Percentiles rank a stretch among this genome's conserved stretches.
These are phyloP conservation scores for Podilymbus podiceps DNA, from an alignment of 2,113 vertebrate genomes.

Conservation along the genomic window DNA sequence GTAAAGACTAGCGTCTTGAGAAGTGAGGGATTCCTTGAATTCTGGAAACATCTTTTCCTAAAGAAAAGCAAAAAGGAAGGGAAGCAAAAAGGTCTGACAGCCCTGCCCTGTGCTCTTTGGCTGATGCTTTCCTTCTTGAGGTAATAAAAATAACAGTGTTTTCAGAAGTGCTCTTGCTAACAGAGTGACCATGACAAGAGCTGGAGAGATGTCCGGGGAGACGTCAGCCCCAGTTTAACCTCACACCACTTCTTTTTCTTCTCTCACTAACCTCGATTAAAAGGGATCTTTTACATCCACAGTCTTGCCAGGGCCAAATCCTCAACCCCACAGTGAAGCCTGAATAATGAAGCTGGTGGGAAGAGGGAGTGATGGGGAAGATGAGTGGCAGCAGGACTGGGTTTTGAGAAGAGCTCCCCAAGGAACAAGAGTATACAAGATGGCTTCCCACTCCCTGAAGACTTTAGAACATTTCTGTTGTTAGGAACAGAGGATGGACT, in stretches of 20 bases:
- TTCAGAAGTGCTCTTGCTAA: neutral
- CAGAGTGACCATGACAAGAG: neutral
- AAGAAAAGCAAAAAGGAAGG: too few species aligned
- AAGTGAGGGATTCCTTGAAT: neutral
- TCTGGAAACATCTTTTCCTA: neutral
- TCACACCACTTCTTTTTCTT: neutral
- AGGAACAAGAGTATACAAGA: neutral
- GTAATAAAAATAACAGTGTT: neutral
- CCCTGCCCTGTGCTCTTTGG: neutral
- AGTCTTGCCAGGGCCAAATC: neutral
- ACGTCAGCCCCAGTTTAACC: neutral
- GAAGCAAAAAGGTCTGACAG: neutral
- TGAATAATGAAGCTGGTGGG: neutral
- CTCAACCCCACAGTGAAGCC: neutral
- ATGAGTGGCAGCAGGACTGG: neutral
- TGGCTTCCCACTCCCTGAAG: neutral
- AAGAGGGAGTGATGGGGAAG: neutral
- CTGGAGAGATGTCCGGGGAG: neutral
- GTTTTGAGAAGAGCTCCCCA: neutral
- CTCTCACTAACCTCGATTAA: neutral
- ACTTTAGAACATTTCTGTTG: neutral
- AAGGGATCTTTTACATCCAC: neutral
- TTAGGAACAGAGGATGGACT: neutral
- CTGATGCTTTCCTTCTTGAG: neutral
- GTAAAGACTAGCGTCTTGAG: neutral